A percentile compares a stretch with the other conserved stretches of the same genome.
Conservation (phyloP, 2,888 invertebrate genomes). For the Gastrophysa polygoni region DNA sequence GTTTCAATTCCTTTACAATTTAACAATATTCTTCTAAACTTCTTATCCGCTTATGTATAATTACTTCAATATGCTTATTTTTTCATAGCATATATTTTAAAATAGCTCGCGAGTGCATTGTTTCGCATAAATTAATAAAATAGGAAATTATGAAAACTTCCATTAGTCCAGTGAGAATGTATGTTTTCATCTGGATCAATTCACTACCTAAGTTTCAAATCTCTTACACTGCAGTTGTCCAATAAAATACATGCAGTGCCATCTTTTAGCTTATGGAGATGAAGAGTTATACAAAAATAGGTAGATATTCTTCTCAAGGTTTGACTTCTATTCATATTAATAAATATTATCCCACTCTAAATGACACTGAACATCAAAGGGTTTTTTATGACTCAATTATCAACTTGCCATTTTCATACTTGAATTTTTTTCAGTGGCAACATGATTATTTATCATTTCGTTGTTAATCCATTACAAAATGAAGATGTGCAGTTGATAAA, state of each 20-base stretch:
- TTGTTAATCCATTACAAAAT: no score
- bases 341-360: no score
- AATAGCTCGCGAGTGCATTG: slow-evolving; percentile 25
- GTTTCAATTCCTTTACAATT: slow-evolving; percentile 48
- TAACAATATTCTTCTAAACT: slow-evolving; percentile 36
- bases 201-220: slow-evolving; percentile 25
- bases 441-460: no score
- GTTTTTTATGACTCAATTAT: no score
- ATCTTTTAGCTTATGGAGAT: background rate
- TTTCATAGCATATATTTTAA: slow-evolving; percentile 19
- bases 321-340: no score
- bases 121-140: slow-evolving; percentile 21
- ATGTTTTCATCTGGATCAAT: slow-evolving; percentile 28
- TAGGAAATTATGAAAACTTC: slow-evolving; percentile 18
- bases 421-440: no score
- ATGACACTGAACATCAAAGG: no score
- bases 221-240: slow-evolving; percentile 21
- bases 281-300: no score
- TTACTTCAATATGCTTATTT: slow-evolving; percentile 22
- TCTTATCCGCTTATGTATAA: slow-evolving; percentile 26
- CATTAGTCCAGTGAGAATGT: no score
- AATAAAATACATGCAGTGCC: slow-evolving; percentile 24
- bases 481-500: no score
- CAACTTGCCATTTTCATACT: no score
- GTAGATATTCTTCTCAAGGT: no score